Evolutionary conservation across 2,888 invertebrate species (phyloP), one percentile per base, ranked within the genome.

Genomic region (Agrotis segetum): DNA sequence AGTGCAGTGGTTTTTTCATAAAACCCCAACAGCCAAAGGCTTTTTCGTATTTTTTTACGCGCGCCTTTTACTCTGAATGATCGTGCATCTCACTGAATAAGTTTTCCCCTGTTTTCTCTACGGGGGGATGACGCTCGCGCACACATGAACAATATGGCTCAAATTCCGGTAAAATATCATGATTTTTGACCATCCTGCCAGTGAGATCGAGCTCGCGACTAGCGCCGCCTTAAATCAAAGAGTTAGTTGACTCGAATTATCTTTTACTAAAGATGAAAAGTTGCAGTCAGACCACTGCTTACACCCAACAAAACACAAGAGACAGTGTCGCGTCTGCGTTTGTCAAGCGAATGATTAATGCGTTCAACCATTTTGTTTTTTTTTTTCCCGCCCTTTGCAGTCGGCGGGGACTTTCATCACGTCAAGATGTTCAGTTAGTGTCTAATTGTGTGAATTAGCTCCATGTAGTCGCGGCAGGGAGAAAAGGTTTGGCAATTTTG

Each of bases 281-380:
- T 34, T 21, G 16, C n/a, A 69, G 17, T 9, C 61, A 61, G 16
- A 61, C 24, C 40, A 40, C 50, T 62, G 76, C 67, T 68, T 56
- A 59, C 70, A 34, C 64, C 59, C 61, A 81, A 82, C 72, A 81
- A 81, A 75, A 83, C 74, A 82, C 53, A 66, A 46, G 66, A 69
- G 74, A 78, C 72, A 69, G 55, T 56, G 66, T 59, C 72, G 63
- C 77, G 72, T 74, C 83, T 68, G 77, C 74, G 79, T 83, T 85
- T 83, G 88, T 86, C 86, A 88, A 84, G 74, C 60, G 69, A 79
- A 87, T 89, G 89, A 89, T 89, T 86, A 79, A 85, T 85, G 84
- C 44, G 52, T 56, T 58, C 61, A 75, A 86, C 84, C 87, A 86
- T 88, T 73, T 88, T 86, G 82, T 81, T 88, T 86, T 73, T 88